Conservation (phyloP, 2,113 vertebrate genomes). For the Dascyllus trimaculatus region DNA sequence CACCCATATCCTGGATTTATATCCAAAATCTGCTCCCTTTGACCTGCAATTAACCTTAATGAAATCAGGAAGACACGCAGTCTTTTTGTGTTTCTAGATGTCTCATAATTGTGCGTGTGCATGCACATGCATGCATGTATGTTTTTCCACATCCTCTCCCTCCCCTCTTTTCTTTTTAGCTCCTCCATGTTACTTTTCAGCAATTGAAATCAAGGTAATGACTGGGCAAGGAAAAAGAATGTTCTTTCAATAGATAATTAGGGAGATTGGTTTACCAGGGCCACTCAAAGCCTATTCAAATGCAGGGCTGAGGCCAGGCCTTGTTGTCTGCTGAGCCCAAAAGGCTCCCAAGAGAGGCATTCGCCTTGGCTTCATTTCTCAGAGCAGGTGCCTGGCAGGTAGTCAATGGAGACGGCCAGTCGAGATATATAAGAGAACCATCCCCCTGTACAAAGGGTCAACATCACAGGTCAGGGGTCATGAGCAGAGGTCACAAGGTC, state of each 20-base stretch:
- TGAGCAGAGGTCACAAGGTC: conserved; percentile 88
- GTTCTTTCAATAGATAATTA: conserved; percentile 93
- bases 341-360: conserved; percentile 90
- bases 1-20: conserved; percentile 73
- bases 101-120: conserved; percentile 32
- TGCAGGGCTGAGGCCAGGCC: conserved; percentile 80
- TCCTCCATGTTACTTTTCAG: conserved; percentile 85
- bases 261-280: conserved; percentile 92
- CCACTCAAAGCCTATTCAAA: conserved; percentile 86
- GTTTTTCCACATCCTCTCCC: conserved; percentile 70
- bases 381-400: conserved; percentile 95
- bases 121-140: conserved; percentile 43
- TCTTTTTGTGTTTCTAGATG: conserved; percentile 55
- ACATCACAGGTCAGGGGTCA: conserved; percentile 89
- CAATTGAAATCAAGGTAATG: conserved; percentile 91
- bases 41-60: conserved; percentile 80
- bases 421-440: conserved; percentile 82
- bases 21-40: conserved; percentile 75
- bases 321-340: conserved; percentile 82
- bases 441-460: conserved; percentile 88
- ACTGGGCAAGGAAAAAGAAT: conserved; percentile 85
- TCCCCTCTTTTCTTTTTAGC: conserved; percentile 66
- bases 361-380: conserved; percentile 91
- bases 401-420: conserved; percentile 92
- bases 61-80: conserved; percentile 67